A percentile compares a stretch with the other conserved stretches of the same genome.
phyloP scores from a whole-genome alignment of 2,888 invertebrate species.

The Agriopis leucophaearia region DNA sequence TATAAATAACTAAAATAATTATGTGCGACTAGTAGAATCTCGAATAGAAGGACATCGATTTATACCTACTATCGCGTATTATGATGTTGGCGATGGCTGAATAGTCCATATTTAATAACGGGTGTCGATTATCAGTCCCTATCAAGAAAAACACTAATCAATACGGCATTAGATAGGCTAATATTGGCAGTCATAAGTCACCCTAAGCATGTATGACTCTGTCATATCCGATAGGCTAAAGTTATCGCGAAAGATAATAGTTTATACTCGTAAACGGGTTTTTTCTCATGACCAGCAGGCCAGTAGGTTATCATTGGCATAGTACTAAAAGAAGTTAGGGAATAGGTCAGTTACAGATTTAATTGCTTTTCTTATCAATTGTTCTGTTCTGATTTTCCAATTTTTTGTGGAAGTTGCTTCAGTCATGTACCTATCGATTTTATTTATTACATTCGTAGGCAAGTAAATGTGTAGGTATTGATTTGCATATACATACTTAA shows the following conservation, averaged over 20 bases:
- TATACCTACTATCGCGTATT: background rate
- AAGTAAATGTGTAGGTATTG: background rate
- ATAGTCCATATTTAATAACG: conserved; percentile 9
- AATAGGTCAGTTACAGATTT: background rate
- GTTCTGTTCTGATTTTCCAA: background rate
- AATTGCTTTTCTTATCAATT: background rate
- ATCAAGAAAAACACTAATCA: conserved; percentile 33
- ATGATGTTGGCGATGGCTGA: conserved; percentile 4
- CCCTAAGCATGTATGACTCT: background rate
- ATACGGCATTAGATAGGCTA: conserved; percentile 28
- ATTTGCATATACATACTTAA: background rate
- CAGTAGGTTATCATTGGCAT: no score
- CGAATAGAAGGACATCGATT: background rate
- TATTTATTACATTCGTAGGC: background rate
- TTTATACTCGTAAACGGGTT: conserved; percentile 4
- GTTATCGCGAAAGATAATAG: conserved; percentile 2
- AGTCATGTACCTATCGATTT: background rate
- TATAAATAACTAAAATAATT: background rate
- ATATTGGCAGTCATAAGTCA: conserved; percentile 25
- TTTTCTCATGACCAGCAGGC: background rate
- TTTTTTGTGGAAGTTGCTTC: background rate
- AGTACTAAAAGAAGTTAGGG: background rate
- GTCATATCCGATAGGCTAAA: background rate
- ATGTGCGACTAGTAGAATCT: no score
- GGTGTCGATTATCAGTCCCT: conserved; percentile 27